phyloP scores from a whole-genome alignment of 2,888 invertebrate species.

The Thysanoteuthis rhombus region DNA sequence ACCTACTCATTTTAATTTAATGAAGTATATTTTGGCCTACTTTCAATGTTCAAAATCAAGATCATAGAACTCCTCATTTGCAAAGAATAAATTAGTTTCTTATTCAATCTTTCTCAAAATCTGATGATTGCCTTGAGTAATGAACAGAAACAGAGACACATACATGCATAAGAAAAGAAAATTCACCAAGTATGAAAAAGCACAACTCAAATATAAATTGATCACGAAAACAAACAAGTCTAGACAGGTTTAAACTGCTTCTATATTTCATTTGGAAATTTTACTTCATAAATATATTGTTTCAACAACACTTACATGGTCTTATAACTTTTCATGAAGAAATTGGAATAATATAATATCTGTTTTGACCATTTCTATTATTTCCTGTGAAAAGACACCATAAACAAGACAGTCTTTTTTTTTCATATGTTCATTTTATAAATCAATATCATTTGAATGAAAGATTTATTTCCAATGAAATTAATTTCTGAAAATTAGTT shows the following conservation, averaged over 20 bases:
- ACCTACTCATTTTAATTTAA: no score
- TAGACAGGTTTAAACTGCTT: not conserved
- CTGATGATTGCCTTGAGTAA: not conserved
- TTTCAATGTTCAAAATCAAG: no score
- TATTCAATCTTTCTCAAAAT: not conserved
- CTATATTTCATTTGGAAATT: not conserved
- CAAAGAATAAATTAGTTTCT: not conserved
- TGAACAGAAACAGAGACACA: not conserved
- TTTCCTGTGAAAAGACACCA: not conserved
- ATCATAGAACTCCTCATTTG: no score
- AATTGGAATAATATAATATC: not conserved
- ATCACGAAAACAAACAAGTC: not conserved
- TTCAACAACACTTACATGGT: not conserved
- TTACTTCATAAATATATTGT: not conserved
- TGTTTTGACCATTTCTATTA: not conserved
- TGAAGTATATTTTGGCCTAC: no score
- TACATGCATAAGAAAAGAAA: not conserved
- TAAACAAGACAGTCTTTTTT: not conserved
- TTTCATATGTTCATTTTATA: not conserved
- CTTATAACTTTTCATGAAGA: not conserved
- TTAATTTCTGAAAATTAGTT: not conserved
- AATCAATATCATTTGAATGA: conserved; percentile 1
- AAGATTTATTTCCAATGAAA: not conserved
- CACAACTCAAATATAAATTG: not conserved
- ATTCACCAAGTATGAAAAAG: not conserved